Evolutionary conservation across 2,113 vertebrate species (phyloP).

Genomic region (Chaenocephalus aceratus): DNA sequence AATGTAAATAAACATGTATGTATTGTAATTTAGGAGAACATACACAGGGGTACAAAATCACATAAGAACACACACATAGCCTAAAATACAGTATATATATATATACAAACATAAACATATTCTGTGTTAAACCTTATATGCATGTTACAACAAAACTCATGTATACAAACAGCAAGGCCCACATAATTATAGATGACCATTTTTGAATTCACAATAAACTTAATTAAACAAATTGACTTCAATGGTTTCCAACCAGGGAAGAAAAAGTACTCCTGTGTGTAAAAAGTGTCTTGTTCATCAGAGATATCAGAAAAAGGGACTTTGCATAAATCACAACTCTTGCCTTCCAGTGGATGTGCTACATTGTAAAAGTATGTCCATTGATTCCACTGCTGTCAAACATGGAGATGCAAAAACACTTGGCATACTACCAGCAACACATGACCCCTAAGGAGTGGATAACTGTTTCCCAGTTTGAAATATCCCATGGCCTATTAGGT

Average conservation of each 20-base stretch:
- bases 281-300: conserved; percentile 12
- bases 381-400: conserved; percentile 23
- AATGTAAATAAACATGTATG: neutral
- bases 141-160: neutral
- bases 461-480: conserved; percentile 4
- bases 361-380: neutral
- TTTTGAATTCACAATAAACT: conserved; percentile 12
- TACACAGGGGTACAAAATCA: neutral
- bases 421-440: conserved; percentile 16
- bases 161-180: neutral
- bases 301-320: conserved; percentile 11
- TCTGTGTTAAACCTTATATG: neutral
- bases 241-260: conserved; percentile 4
- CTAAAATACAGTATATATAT: neutral
- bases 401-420: conserved; percentile 15
- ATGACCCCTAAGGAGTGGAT: neutral
- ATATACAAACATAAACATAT: neutral
- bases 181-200: neutral
- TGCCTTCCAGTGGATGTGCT: neutral
- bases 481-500: neutral
- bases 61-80: no score
- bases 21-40: neutral
- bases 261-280: conserved; percentile 18
- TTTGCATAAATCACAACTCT: conserved; percentile 19
- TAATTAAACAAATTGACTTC: conserved; percentile 21